Evolutionary conservation across 1,140 invertebrate species (phyloP), one percentile per base, ranked within the genome.

Genomic region (Megalopta genalis): DNA sequence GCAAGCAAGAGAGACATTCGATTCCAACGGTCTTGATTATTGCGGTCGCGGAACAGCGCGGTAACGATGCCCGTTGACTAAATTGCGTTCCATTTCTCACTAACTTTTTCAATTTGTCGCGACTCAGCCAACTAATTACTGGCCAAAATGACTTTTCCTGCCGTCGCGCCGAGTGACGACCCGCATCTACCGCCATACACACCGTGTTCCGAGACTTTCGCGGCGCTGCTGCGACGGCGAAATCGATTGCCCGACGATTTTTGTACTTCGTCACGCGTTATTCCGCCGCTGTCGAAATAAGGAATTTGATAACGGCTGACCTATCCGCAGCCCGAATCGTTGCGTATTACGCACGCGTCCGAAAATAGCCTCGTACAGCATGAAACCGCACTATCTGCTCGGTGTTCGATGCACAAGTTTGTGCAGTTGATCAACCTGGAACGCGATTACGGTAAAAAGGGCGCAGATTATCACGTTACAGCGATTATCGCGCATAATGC

Each of bases 51-150:
- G 54, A 81, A 75, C 63, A 74, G 63, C 77, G 64, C 59, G 74
- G 64, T 57, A 52, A 75, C 75, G 76, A 82, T 68, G 77, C 80
- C 77, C 84, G 82, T 82, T 85, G 84, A 83, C 85, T 89, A 89
- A 90, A 91, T 91, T 89, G 88, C 90, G 87, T 91, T 88, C 90
- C 89, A 89, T 91, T 91, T 90, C 90, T 90, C 90, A 89, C 90
- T 86, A 91, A 91, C 90, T 91, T 91, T 91, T 91, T 91, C 90
- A 91, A 91, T 91, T 91, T 91, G 90, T 91, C 90, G 87, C 85
- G 86, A 90, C 89, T 90, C 88, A 87, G 81, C 81, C 87, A 90
- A 90, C 90, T 91, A 91, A 91, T 91, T 91, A 91, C 90, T 78
- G 54, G 79, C 85, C 85, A 87, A 88, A 91, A 91, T 90, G 90